Conservation (phyloP, 2,797 vertebrate species). For the Anolis apletophallus region DNA sequence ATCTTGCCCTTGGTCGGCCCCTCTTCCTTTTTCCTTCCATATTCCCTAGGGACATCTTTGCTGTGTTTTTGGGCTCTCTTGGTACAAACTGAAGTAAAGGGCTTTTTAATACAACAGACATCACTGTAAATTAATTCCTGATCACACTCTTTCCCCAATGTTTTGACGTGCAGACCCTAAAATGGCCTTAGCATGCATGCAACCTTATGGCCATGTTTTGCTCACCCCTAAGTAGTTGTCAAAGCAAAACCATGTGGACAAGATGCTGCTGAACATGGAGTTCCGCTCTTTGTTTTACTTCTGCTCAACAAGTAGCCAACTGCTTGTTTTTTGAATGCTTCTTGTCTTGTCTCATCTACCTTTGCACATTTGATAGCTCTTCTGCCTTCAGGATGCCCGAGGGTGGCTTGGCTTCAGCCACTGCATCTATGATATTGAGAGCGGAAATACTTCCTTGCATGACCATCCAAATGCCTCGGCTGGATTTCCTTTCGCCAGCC, state of each 20-base stretch:
- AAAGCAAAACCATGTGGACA: background rate
- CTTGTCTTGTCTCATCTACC: constrained; percentile 1
- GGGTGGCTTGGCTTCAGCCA: constrained; percentile 4
- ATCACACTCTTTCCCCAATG: no score
- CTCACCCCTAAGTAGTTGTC: background rate
- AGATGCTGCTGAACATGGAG: background rate
- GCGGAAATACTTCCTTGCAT: background rate
- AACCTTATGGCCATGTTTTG: background rate
- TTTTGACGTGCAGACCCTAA: no score
- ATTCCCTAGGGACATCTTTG: no score
- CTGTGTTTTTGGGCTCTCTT: no score
- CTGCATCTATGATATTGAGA: background rate
- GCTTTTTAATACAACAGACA: no score
- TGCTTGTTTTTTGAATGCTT: background rate
- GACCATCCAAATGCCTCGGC: background rate
- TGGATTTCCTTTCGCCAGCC: background rate
- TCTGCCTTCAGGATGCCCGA: constrained; percentile 17
- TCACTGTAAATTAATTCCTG: no score
- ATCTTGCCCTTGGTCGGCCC: no score
- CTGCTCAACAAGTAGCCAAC: background rate
- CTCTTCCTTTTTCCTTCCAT: no score
- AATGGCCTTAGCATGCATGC: no score
- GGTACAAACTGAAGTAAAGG: no score
- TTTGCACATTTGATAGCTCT: background rate
- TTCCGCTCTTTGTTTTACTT: background rate